Evolutionary conservation across 2,797 vertebrate species (phyloP).

Genomic region (Pelobates cultripes): DNA sequence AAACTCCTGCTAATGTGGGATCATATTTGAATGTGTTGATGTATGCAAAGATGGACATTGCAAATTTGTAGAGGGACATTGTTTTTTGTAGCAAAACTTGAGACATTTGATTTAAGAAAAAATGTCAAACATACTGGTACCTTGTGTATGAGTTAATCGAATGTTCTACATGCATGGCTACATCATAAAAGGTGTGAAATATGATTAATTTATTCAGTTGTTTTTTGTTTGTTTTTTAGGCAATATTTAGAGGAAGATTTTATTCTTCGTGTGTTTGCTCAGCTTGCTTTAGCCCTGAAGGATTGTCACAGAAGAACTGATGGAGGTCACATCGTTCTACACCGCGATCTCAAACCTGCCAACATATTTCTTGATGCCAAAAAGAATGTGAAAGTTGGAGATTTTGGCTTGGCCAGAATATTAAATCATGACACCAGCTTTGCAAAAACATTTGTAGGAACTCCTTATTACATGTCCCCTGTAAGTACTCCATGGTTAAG

Average conservation of each 20-base stretch:
- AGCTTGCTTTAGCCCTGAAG: conserved; percentile 86
- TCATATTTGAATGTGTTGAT: no score
- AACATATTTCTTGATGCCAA: conserved; percentile 92
- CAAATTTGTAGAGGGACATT: no score
- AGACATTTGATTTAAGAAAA: no score
- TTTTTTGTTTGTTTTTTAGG: conserved; percentile 68
- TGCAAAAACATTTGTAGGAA: conserved; percentile 94
- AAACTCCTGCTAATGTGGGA: no score
- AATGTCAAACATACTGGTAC: no score
- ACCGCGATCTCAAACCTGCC: conserved; percentile 94
- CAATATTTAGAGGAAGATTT: conserved; percentile 89
- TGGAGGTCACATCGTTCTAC: conserved; percentile 85
- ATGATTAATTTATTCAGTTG: no score
- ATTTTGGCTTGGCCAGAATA: conserved; percentile 95
- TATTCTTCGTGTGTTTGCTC: conserved; percentile 84
- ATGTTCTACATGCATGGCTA: no score
- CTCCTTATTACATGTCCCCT: conserved; percentile 98
- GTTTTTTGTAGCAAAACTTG: no score
- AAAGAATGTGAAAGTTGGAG: conserved; percentile 93
- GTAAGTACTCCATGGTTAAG: conserved; percentile 71
- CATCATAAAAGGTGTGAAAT: no score
- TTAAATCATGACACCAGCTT: conserved; percentile 94
- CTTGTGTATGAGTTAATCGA: no score
- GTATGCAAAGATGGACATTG: no score
- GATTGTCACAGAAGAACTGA: conserved; percentile 91